Conservation (phyloP, 1,140 invertebrate genomes). For the Drosophila malerkotliana region DNA sequence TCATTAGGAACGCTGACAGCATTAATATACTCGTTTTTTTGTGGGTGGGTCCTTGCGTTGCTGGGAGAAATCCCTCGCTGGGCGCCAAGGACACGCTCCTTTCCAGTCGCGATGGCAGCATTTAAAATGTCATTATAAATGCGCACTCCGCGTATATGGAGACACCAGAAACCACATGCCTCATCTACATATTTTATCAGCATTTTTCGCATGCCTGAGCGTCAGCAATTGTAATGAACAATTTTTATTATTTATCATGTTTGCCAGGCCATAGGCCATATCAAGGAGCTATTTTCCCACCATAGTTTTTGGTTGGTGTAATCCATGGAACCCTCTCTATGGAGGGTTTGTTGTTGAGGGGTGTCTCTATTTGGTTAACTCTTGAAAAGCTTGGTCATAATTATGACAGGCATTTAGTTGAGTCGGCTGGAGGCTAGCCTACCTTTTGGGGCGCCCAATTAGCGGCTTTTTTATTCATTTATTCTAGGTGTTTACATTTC, state of each 20-base stretch:
- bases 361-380: slow-evolving; percentile 33
- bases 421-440: slow-evolving; percentile 1
- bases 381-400: slow-evolving; percentile 46
- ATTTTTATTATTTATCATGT: slow-evolving; percentile 73
- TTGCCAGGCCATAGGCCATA: slow-evolving; percentile 10
- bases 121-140: slow-evolving; percentile 79
- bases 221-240: slow-evolving; percentile 74
- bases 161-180: slow-evolving; percentile 1
- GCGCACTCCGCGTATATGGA: slow-evolving; percentile 28
- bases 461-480: slow-evolving; percentile 52
- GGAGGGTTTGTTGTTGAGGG: slow-evolving; percentile 6
- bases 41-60: slow-evolving; percentile 20
- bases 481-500: slow-evolving; percentile 46
- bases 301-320: neutral
- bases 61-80: slow-evolving; percentile 2
- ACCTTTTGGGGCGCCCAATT: slow-evolving; percentile 56
- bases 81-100: slow-evolving; percentile 58
- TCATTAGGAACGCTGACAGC: slow-evolving; percentile 51
- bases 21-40: slow-evolving; percentile 50
- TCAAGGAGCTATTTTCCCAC: slow-evolving; percentile 14
- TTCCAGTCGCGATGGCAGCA: slow-evolving; percentile 20
- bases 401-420: slow-evolving; percentile 66
- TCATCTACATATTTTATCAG: slow-evolving; percentile 72
- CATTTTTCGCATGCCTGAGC: slow-evolving; percentile 73
- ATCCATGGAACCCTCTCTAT: slow-evolving; percentile 7